Evolutionary conservation across 2,113 vertebrate species (phyloP).

Genomic region (Nannospalax galili): DNA sequence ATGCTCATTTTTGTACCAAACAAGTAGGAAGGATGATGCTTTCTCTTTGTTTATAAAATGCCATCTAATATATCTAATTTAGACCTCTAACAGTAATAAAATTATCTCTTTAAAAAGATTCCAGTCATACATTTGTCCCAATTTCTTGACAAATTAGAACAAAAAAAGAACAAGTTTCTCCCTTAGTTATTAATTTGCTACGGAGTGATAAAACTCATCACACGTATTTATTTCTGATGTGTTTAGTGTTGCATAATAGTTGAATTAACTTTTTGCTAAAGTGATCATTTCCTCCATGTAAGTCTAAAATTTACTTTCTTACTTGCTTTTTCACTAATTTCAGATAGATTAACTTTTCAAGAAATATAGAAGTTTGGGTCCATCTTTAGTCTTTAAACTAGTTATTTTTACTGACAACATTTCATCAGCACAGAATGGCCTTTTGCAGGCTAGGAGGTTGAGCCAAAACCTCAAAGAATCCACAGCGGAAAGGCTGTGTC

Average conservation of each 20-base stretch:
- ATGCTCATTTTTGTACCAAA: not conserved
- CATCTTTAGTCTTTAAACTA: constrained; percentile 48
- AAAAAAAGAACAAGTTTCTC: not conserved
- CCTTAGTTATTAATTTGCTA: not conserved
- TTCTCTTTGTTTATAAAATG: not conserved
- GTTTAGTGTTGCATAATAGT: not conserved
- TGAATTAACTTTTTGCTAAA: not conserved
- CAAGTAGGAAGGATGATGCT: not conserved
- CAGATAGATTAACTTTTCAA: constrained; percentile 34
- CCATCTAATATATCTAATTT: not conserved
- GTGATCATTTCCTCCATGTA: not conserved
- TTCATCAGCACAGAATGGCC: constrained; percentile 8
- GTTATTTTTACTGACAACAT: not conserved
- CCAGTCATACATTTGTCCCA: not conserved
- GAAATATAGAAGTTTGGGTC: not conserved
- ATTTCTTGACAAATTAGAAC: not conserved
- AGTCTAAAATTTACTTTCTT: constrained; percentile 10
- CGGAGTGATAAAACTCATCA: not conserved
- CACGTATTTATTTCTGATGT: not conserved
- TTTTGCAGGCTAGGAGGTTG: not conserved
- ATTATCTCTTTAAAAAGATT: not conserved
- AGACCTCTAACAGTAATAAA: not conserved
- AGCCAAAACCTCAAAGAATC: not conserved
- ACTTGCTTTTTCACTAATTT: not conserved
- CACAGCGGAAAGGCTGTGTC: not conserved